Evolutionary conservation across 2,797 vertebrate genomes (phyloP).

Genomic region (Galago senegalensis): DNA sequence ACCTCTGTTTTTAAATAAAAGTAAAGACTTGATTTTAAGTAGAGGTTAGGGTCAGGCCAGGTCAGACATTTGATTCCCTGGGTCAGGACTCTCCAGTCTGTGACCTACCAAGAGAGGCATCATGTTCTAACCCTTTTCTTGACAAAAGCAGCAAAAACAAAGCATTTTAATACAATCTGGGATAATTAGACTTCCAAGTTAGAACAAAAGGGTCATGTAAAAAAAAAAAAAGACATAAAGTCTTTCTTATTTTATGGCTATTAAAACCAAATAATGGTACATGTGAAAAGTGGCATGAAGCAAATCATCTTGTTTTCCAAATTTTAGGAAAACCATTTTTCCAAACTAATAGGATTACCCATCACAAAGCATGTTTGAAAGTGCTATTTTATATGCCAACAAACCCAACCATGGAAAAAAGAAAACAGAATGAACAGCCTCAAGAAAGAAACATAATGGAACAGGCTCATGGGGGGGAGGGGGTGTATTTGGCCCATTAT

Average conservation of each 20-base stretch:
- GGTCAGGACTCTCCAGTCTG: slow-evolving; percentile 72
- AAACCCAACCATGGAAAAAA: slow-evolving; percentile 59
- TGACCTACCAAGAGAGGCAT: slow-evolving; percentile 55
- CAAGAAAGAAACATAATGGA: slow-evolving; percentile 50
- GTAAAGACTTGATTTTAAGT: slow-evolving; percentile 79
- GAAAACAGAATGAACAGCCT: slow-evolving; percentile 66
- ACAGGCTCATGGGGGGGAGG: not conserved
- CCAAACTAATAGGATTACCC: slow-evolving; percentile 78
- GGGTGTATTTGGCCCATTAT: slow-evolving; percentile 49
- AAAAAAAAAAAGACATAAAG: not conserved
- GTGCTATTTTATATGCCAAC: slow-evolving; percentile 69
- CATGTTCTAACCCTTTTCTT: slow-evolving; percentile 17
- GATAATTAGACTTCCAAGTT: slow-evolving; percentile 75
- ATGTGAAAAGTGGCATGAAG: not conserved
- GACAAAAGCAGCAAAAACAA: slow-evolving; percentile 71
- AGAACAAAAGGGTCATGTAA: slow-evolving; percentile 49
- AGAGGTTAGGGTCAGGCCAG: slow-evolving; percentile 84
- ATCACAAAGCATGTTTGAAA: slow-evolving; percentile 72
- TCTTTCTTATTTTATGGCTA: slow-evolving; percentile 59
- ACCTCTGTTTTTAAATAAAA: slow-evolving; percentile 81
- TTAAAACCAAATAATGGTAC: slow-evolving; percentile 62
- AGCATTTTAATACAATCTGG: slow-evolving; percentile 77
- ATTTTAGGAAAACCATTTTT: slow-evolving; percentile 80
- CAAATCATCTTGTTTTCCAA: slow-evolving; percentile 70
- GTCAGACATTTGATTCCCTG: slow-evolving; percentile 79